These are phyloP conservation scores for Thymelicus sylvestris DNA, from an alignment of 2,888 invertebrate species.

Conservation along the genomic window DNA sequence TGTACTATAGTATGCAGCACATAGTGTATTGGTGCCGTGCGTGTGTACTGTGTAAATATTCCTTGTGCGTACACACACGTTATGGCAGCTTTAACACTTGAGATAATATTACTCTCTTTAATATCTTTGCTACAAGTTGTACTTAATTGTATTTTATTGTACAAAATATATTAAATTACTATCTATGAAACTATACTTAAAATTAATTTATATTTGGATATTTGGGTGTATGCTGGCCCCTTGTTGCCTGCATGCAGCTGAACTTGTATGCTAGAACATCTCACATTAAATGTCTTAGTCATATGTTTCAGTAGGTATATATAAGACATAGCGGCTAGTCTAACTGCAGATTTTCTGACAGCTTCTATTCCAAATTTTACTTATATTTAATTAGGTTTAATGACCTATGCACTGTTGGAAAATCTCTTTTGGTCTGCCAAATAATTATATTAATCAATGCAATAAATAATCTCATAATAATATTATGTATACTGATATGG, in stretches of 20 bases:
- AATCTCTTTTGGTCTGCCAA: slow-evolving; percentile 85
- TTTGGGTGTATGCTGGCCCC: slow-evolving; percentile 82
- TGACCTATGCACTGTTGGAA: slow-evolving; percentile 84
- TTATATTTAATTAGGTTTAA: slow-evolving; percentile 77
- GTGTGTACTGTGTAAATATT: slow-evolving; percentile 85
- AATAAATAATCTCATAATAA: slow-evolving; percentile 69
- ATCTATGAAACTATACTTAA: slow-evolving; percentile 81
- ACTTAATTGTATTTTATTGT: slow-evolving; percentile 88
- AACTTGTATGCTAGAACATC: slow-evolving; percentile 84
- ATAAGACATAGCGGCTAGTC: slow-evolving; percentile 83
- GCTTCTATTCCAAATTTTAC: slow-evolving; percentile 84
- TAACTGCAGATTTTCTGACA: slow-evolving; percentile 85
- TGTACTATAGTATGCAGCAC: slow-evolving; percentile 83
- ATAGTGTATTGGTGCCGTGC: slow-evolving; percentile 77
- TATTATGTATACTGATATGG: slow-evolving; percentile 83
- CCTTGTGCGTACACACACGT: slow-evolving; percentile 83
- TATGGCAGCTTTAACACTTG: slow-evolving; percentile 83
- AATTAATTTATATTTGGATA: slow-evolving; percentile 76
- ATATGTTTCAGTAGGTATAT: slow-evolving; percentile 83
- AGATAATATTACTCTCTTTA: slow-evolving; percentile 85
- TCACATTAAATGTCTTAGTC: slow-evolving; percentile 79
- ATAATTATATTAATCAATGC: slow-evolving; percentile 79
- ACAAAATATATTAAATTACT: slow-evolving; percentile 88
- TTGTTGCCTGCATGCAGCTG: slow-evolving; percentile 82
- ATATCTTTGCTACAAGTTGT: slow-evolving; percentile 89